Conservation (phyloP, 2,888 invertebrate genomes). For the Dendrolimus houi region DNA sequence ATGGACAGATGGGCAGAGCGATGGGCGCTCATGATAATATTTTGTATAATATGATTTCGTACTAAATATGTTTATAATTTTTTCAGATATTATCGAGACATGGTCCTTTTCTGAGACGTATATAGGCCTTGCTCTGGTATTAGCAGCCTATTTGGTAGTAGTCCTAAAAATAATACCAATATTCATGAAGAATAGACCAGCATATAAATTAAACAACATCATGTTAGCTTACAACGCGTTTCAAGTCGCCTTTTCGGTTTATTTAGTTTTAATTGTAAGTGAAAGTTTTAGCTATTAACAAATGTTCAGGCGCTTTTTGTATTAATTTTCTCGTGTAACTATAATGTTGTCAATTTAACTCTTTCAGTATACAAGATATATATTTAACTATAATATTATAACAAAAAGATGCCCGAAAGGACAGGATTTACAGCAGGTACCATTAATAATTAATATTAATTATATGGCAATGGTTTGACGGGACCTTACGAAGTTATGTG, state of each 20-base stretch:
- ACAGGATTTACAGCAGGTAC: conserved; percentile 38
- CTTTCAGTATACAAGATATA: conserved; percentile 60
- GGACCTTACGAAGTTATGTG: no score
- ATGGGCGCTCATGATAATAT: no score
- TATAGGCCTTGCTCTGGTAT: conserved; percentile 33
- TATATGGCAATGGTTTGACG: background rate
- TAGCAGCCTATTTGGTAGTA: conserved; percentile 80
- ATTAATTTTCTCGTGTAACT: no score
- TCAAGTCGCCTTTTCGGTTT: conserved; percentile 80
- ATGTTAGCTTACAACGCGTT: conserved; percentile 81
- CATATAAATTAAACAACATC: conserved; percentile 79
- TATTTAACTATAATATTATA: conserved; percentile 44
- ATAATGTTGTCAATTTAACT: no score
- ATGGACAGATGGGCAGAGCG: no score
- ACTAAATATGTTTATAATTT: background rate
- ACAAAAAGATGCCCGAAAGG: conserved; percentile 51
- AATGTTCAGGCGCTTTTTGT: conserved; percentile 1
- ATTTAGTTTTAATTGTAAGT: conserved; percentile 77
- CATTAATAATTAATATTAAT: background rate
- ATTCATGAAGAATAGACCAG: conserved; percentile 79
- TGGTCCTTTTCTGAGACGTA: conserved; percentile 46
- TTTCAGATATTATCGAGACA: conserved; percentile 36
- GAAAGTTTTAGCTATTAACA: conserved; percentile 11
- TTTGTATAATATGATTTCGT: no score
- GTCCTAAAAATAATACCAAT: conserved; percentile 81